phyloP scores from a whole-genome alignment of 2,113 vertebrate genomes.

The Tachuris rubrigastra region DNA sequence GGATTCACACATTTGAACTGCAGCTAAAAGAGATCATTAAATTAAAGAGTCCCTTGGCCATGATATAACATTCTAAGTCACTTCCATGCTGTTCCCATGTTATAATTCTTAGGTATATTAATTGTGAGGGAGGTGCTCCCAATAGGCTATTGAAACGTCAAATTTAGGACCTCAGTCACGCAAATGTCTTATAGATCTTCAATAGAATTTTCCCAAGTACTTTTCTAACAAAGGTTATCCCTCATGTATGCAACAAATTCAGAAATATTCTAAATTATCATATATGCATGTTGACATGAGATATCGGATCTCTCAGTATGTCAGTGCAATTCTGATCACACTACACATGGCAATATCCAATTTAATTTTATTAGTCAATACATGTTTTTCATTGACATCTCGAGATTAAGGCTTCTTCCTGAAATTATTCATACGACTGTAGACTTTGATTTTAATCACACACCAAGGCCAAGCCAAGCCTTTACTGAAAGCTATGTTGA shows the following conservation, averaged over 20 bases:
- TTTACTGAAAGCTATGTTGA: neutral
- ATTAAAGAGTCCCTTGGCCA: constrained; percentile 44
- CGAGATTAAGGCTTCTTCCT: neutral
- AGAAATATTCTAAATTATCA: neutral
- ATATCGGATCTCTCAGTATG: neutral
- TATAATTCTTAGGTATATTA: constrained; percentile 58
- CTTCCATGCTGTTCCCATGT: constrained; percentile 35
- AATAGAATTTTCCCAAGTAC: neutral
- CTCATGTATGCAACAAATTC: neutral
- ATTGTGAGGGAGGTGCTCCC: constrained; percentile 40
- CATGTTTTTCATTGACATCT: neutral
- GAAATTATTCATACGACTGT: neutral
- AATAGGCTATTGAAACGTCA: constrained; percentile 27
- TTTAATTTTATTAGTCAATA: neutral
- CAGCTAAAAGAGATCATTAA: constrained; percentile 46
- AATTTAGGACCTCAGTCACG: constrained; percentile 33
- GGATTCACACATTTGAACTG: neutral
- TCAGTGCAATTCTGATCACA: neutral
- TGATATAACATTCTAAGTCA: constrained; percentile 49
- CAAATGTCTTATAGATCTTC: neutral
- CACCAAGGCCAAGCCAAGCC: neutral
- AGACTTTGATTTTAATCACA: neutral
- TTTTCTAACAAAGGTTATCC: neutral
- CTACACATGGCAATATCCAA: neutral
- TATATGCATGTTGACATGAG: neutral